Percentiles rank a stretch among this genome's conserved stretches.
phyloP scores from a whole-genome alignment of 2,888 invertebrate genomes.

The Ptychoptera contaminata region DNA sequence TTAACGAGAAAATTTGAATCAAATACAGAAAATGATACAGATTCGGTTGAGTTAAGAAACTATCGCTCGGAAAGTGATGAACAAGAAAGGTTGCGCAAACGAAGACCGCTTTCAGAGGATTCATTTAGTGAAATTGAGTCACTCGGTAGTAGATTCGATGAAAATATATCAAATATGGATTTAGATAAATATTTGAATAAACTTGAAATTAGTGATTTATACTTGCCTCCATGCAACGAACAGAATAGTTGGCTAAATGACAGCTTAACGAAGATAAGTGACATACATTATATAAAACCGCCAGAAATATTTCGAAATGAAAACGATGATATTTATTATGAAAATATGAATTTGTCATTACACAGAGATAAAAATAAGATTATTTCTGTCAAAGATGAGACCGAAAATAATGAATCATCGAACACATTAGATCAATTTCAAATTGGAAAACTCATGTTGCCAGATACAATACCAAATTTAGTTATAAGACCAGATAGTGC shows the following conservation, averaged over 20 bases:
- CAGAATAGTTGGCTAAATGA: constrained; percentile 20
- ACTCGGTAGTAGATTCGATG: constrained; percentile 37
- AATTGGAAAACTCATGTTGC: not conserved
- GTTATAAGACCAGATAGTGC: not conserved
- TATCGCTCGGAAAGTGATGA: constrained; percentile 31
- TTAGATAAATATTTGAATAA: constrained; percentile 52
- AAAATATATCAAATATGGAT: constrained; percentile 39
- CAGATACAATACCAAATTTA: not conserved
- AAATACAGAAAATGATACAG: constrained; percentile 21
- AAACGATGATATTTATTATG: constrained; percentile 26
- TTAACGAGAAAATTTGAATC: constrained; percentile 15
- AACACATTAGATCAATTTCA: not conserved
- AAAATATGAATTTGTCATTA: constrained; percentile 28
- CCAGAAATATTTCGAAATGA: constrained; percentile 28
- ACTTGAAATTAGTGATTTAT: constrained; percentile 38
- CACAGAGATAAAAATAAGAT: constrained; percentile 16
- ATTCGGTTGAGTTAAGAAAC: constrained; percentile 39
- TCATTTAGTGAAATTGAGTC: constrained; percentile 50
- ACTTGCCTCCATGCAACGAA: constrained; percentile 16
- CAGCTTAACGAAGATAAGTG: constrained; percentile 13
- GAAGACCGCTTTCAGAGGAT: constrained; percentile 60
- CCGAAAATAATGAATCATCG: not conserved
- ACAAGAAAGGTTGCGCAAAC: constrained; percentile 44
- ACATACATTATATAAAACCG: constrained; percentile 24
- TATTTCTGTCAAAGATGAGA: not conserved